phyloP scores from a whole-genome alignment of 2,797 vertebrate genomes.

The Aeoliscus strigatus region DNA sequence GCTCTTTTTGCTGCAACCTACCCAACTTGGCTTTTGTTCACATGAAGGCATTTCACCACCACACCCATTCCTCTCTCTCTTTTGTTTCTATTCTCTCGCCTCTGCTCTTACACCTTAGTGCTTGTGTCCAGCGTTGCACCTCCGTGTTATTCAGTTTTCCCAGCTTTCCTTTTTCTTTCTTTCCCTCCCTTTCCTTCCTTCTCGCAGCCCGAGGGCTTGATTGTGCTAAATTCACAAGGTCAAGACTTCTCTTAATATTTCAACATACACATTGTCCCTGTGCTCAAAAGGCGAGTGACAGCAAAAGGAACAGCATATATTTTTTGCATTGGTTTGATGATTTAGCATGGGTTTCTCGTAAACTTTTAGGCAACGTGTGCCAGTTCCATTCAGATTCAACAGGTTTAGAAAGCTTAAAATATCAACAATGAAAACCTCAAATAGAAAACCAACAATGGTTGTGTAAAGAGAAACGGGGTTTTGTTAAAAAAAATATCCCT shows the following conservation, averaged over 20 bases:
- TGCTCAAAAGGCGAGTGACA: too few species aligned
- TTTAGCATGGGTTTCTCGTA: too few species aligned
- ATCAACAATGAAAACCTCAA: neutral
- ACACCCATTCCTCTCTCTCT: conserved; percentile 26
- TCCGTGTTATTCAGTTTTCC: neutral
- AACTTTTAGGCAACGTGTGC: too few species aligned
- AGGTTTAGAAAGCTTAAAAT: neutral
- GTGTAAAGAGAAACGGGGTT: neutral
- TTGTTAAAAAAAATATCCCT: neutral
- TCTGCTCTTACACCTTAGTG: conserved; percentile 12
- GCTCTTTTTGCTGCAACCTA: conserved; percentile 22
- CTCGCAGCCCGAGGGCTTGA: neutral
- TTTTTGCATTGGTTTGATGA: too few species aligned
- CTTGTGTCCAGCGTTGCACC: neutral
- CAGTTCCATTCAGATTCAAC: neutral
- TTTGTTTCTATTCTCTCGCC: neutral
- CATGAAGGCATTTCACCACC: conserved; percentile 49
- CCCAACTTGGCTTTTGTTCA: conserved; percentile 40
- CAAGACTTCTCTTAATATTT: neutral
- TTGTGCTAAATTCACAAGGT: conserved; percentile 2
- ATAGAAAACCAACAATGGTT: neutral
- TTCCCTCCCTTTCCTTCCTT: neutral
- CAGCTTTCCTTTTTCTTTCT: neutral
- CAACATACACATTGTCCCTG: too few species aligned
- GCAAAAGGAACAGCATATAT: too few species aligned